A percentile compares a stretch with the other conserved stretches of the same genome.
phyloP scores from a whole-genome alignment of 2,888 invertebrate species.

The Theodoxus fluviatilis region DNA sequence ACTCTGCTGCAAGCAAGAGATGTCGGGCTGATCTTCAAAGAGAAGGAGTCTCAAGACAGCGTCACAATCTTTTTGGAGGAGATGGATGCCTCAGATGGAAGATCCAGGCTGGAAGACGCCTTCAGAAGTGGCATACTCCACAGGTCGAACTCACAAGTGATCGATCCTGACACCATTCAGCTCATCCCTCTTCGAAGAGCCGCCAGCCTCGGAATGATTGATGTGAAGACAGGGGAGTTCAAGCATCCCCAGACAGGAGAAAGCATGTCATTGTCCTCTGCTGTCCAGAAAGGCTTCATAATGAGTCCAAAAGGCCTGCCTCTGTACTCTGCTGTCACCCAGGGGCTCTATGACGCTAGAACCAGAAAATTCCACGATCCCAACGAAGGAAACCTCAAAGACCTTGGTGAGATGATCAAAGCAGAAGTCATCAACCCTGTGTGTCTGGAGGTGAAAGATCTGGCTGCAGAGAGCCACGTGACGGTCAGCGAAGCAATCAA shows the following conservation, averaged over 20 bases:
- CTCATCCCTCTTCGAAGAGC: conserved; percentile 53
- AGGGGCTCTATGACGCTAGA: conserved; percentile 65
- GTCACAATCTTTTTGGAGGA: conserved; percentile 55
- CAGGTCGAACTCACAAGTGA: conserved; percentile 54
- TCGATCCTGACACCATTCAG: conserved; percentile 56
- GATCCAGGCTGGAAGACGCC: conserved; percentile 49
- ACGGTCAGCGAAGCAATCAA: conserved; percentile 75
- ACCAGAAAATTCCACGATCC: conserved; percentile 62
- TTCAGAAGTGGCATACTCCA: conserved; percentile 53
- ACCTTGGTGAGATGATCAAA: conserved; percentile 61
- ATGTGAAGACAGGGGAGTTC: conserved; percentile 54
- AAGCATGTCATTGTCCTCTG: conserved; percentile 48
- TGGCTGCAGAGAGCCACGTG: conserved; percentile 64
- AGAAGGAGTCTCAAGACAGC: conserved; percentile 30
- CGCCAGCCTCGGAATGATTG: conserved; percentile 69
- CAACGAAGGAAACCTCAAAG: conserved; percentile 46
- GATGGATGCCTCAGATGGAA: conserved; percentile 42
- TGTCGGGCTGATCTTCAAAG: conserved; percentile 36
- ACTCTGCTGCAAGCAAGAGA: conserved; percentile 68
- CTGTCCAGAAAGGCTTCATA: conserved; percentile 54
- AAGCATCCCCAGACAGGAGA: conserved; percentile 57
- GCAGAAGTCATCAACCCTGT: conserved; percentile 55
- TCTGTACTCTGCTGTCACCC: conserved; percentile 55
- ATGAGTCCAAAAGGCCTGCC: conserved; percentile 54
- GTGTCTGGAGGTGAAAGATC: conserved; percentile 50